Evolutionary conservation across 2,888 invertebrate genomes (phyloP), one percentile per base, ranked within the genome.

Genomic region (Argyra leucocephala): DNA sequence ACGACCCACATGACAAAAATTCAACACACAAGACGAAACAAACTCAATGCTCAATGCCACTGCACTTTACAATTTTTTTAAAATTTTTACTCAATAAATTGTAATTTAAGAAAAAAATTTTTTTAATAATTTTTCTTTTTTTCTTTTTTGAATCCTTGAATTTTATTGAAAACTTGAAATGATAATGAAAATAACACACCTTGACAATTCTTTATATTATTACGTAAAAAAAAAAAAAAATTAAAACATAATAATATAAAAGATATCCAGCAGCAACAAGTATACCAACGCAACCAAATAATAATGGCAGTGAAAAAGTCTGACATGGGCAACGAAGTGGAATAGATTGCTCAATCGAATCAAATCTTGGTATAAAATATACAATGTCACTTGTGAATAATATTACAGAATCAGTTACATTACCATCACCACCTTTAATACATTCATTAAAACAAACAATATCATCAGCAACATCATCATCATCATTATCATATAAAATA

Each of bases 291-390:
- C 72, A 73, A 70, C 77, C 77, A 73, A 71, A 73, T 66, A 78
- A 78, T 72, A 73, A 74, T 69, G 74, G 74, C 64, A 77, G 74
- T 70, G 80, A 79, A 72, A 78, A 76, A 72, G 80, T 80, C 75
- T 80, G 80, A 80, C 80, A 78, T 74, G 80, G 74, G 72, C 75
- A 78, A 76, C 78, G 78, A 78, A 80, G 79, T 79, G 77, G 75
- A 73, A 75, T 75, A 74, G 74, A 76, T 75, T 79, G 79, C 78
- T 79, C 79, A 78, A 77, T 75, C 71, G 72, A 72, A 71, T 73
- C 58, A 58, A 9, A 12, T 22, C 9, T 58, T 62, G 70, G 71
- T 66, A 69, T 71, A 66, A 69, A 71, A 65, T 70, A 71, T 67
- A 68, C 69, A 64, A 69, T 70, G 69, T 71, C 71, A 68, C 67